Conservation (phyloP, 1,140 invertebrate genomes). For the Tyrophagus putrescentiae region DNA sequence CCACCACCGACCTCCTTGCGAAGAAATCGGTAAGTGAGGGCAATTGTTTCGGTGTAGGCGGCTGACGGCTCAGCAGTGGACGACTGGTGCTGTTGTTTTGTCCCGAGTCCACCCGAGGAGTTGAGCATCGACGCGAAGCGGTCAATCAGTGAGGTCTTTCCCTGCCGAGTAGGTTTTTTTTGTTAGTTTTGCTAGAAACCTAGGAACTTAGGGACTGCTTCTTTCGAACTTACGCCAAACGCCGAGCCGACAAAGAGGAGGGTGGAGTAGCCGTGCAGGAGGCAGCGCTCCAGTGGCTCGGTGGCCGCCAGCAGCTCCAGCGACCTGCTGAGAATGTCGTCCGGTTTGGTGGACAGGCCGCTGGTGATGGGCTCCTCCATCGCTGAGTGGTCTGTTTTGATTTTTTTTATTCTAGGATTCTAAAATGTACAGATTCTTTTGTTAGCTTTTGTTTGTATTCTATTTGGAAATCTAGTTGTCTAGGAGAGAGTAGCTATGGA, state of each 20-base stretch:
- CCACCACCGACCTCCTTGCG: not conserved
- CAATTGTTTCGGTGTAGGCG: slow-evolving; percentile 8
- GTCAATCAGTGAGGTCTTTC: not conserved
- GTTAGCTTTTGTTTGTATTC: not conserved
- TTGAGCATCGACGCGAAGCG: not conserved
- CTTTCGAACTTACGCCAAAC: not conserved
- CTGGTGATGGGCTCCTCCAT: too few species aligned
- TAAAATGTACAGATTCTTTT: not conserved
- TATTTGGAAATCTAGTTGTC: too few species aligned
- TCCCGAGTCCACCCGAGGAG: too few species aligned
- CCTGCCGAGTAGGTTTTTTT: not conserved
- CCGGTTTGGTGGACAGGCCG: too few species aligned
- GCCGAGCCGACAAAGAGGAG: slow-evolving; percentile 3
- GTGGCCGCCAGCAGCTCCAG: too few species aligned
- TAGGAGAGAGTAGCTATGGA: too few species aligned
- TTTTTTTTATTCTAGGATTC: too few species aligned
- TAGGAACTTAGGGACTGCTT: not conserved
- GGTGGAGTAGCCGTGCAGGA: slow-evolving; percentile 1
- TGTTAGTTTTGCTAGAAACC: too few species aligned
- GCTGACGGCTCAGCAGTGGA: too few species aligned
- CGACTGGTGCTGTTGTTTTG: not conserved
- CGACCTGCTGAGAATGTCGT: too few species aligned
- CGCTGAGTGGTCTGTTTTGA: too few species aligned
- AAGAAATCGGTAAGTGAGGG: not conserved
- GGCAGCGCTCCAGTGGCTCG: not conserved